These are phyloP conservation scores for Huso huso DNA, from an alignment of 2,797 vertebrate genomes.

Conservation along the genomic window DNA sequence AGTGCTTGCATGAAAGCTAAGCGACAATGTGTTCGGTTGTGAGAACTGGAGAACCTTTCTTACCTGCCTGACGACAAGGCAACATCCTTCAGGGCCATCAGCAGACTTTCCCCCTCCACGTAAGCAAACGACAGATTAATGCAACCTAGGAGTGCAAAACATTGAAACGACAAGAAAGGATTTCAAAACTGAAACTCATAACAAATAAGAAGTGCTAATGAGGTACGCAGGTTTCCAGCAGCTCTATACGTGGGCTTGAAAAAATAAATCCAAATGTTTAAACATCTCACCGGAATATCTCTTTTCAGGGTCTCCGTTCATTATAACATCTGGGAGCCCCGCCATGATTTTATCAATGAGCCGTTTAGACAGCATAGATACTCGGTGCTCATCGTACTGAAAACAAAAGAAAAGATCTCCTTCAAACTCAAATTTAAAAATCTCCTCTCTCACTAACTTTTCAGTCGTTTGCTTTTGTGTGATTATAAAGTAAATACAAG, in stretches of 20 bases:
- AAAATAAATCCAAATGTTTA: no score
- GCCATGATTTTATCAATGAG: constrained; percentile 72
- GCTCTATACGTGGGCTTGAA: no score
- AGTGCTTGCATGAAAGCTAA: no score
- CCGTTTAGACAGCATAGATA: constrained; percentile 69
- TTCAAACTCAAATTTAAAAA: no score
- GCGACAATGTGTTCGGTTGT: constrained; percentile 13
- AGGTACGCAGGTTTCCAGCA: no score
- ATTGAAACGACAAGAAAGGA: background rate
- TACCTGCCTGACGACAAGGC: constrained; percentile 95
- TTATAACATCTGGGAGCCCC: constrained; percentile 75
- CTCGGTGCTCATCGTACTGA: constrained; percentile 80
- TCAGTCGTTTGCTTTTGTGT: no score
- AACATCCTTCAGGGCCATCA: constrained; percentile 95
- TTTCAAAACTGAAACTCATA: background rate
- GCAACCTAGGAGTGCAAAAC: constrained; percentile 62
- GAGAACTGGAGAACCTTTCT: constrained; percentile 13
- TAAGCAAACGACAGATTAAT: constrained; percentile 93
- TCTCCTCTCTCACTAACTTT: no score
- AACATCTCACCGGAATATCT: constrained; percentile 73
- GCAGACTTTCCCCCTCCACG: constrained; percentile 92
- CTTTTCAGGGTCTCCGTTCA: constrained; percentile 83
- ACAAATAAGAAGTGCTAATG: no score
- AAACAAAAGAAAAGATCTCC: constrained; percentile 13
- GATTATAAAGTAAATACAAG: no score